Conservation (phyloP, 2,888 invertebrate genomes). For the Parascotia fuliginaria region DNA sequence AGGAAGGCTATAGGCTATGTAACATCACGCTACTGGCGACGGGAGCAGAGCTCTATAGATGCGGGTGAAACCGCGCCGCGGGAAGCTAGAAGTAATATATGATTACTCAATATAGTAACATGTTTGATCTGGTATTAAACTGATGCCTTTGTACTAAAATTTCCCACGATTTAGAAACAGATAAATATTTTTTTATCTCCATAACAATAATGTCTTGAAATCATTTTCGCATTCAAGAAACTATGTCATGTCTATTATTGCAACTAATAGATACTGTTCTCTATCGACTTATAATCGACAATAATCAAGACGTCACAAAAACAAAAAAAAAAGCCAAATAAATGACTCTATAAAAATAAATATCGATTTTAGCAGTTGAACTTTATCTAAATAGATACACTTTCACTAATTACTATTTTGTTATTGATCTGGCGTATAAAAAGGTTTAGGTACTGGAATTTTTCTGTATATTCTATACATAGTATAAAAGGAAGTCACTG, state of each 20-base stretch:
- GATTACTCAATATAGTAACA: too few species aligned
- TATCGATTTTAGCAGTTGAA: slow-evolving; percentile 6
- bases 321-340: slow-evolving; percentile 6
- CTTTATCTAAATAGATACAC: slow-evolving; percentile 30
- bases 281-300: slow-evolving; percentile 7
- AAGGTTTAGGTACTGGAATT: not conserved
- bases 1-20: too few species aligned
- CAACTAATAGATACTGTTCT: not conserved
- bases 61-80: too few species aligned
- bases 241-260: not conserved
- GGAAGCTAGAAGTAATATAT: too few species aligned
- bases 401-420: slow-evolving; percentile 21
- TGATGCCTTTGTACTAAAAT: too few species aligned
- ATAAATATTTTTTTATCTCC: too few species aligned
- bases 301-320: slow-evolving; percentile 14
- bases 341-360: slow-evolving; percentile 23
- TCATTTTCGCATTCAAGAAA: not conserved
- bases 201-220: too few species aligned
- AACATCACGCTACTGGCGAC: too few species aligned
- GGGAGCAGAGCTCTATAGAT: too few species aligned
- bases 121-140: too few species aligned
- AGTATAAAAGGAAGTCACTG: too few species aligned
- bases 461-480: not conserved
- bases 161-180: too few species aligned
- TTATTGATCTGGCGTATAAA: slow-evolving; percentile 1